These are phyloP conservation scores for Gari tellinella DNA, from an alignment of 2,888 invertebrate genomes.

Conservation along the genomic window DNA sequence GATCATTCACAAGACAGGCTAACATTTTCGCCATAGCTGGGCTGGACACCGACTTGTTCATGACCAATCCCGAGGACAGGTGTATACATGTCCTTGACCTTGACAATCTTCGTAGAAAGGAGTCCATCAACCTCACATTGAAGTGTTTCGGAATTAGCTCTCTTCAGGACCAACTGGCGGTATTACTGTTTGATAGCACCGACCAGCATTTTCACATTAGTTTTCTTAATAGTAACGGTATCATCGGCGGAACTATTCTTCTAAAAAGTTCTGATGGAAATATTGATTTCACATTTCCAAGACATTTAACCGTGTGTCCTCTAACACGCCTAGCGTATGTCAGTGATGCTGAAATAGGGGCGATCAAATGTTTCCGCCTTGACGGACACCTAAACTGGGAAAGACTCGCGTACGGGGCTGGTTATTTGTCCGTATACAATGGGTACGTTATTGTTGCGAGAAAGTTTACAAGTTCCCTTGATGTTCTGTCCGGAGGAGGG, in stretches of 20 bases:
- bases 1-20: constrained; percentile 5
- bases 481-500: constrained; percentile 34
- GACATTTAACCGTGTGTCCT: constrained; percentile 34
- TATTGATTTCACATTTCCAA: constrained; percentile 24
- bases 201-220: constrained; percentile 26
- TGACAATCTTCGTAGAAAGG: neutral
- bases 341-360: constrained; percentile 36
- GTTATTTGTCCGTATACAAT: constrained; percentile 32
- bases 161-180: constrained; percentile 21
- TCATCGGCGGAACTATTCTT: constrained; percentile 32
- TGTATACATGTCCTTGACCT: constrained; percentile 31
- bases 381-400: constrained; percentile 49
- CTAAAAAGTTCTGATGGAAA: constrained; percentile 20
- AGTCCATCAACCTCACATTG: constrained; percentile 27
- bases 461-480: constrained; percentile 35
- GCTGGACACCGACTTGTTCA: constrained; percentile 20
- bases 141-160: constrained; percentile 39
- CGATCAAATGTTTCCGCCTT: constrained; percentile 42
- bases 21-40: constrained; percentile 29
- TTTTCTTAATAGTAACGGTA: constrained; percentile 30
- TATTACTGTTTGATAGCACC: constrained; percentile 29
- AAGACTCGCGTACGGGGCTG: constrained; percentile 33
- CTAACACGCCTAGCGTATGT: constrained; percentile 43
- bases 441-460: constrained; percentile 36
- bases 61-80: constrained; percentile 36